phyloP scores from a whole-genome alignment of 1,140 invertebrate species.

The Arctopsyche grandis region DNA sequence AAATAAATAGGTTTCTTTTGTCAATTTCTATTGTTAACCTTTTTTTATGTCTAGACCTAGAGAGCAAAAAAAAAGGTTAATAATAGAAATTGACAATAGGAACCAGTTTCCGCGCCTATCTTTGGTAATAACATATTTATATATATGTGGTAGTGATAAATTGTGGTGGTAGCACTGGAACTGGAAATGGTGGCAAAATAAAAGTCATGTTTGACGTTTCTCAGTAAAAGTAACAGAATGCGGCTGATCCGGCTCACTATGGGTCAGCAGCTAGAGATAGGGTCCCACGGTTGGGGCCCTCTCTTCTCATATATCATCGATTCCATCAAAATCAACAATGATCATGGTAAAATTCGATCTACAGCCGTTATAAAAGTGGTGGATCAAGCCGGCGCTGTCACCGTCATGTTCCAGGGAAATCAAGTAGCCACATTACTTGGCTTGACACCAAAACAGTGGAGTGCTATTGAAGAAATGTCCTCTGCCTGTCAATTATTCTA shows the following conservation, averaged over 20 bases:
- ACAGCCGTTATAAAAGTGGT: slow-evolving; percentile 37
- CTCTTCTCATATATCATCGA: slow-evolving; percentile 35
- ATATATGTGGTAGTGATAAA: too few relatives aligned
- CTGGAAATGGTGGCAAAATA: too few relatives aligned
- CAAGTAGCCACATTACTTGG: slow-evolving; percentile 40
- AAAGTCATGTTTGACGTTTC: too few relatives aligned
- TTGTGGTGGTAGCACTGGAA: too few relatives aligned
- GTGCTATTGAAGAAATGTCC: slow-evolving; percentile 32
- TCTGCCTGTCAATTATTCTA: slow-evolving; percentile 36
- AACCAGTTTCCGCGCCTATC: too few relatives aligned
- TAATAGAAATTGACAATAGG: too few relatives aligned
- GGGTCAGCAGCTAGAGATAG: slow-evolving; percentile 33
- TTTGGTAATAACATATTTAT: too few relatives aligned
- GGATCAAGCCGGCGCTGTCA: slow-evolving; percentile 31
- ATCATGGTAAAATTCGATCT: slow-evolving; percentile 3
- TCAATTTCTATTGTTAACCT: too few relatives aligned
- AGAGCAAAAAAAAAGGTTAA: too few relatives aligned
- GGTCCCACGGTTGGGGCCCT: slow-evolving; percentile 32
- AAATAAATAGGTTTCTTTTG: too few relatives aligned
- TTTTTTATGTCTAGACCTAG: too few relatives aligned
- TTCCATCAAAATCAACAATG: slow-evolving; percentile 38
- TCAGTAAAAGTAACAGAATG: not conserved
- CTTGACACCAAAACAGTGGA: slow-evolving; percentile 30
- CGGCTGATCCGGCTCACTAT: not conserved
- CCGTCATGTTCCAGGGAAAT: slow-evolving; percentile 33